These are phyloP conservation scores for Atherinosoma microstoma DNA, from an alignment of 2,797 vertebrate genomes.

Conservation along the genomic window DNA sequence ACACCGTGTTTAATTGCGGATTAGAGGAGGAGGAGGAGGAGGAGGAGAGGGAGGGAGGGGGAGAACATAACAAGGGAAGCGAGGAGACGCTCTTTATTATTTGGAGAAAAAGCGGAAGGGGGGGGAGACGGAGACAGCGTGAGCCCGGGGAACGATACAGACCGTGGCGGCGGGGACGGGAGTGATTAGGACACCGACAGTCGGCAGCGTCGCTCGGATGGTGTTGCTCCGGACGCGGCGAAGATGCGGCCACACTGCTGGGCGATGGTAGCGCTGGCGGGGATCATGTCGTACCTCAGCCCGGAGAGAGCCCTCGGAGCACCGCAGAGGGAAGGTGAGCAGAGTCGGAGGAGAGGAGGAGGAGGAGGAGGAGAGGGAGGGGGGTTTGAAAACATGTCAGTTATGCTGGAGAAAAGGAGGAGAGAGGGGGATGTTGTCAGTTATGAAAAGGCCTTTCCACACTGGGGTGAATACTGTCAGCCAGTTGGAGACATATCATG, in stretches of 20 bases:
- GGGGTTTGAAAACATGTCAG: conserved; percentile 60
- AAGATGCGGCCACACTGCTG: conserved; percentile 87
- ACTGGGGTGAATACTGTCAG: conserved; percentile 38
- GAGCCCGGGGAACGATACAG: conserved; percentile 69
- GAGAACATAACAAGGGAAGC: conserved; percentile 74
- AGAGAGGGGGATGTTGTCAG: conserved; percentile 46
- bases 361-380: conserved; percentile 25
- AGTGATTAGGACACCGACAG: conserved; percentile 70
- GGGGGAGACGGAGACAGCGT: conserved; percentile 54
- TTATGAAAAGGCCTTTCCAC: conserved; percentile 62
- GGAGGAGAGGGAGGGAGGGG: conserved; percentile 29
- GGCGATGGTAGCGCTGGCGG: conserved; percentile 84
- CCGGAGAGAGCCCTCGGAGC: conserved; percentile 89
- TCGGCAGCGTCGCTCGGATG: conserved; percentile 83
- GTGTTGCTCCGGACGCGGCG: conserved; percentile 77
- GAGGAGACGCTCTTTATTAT: conserved; percentile 79
- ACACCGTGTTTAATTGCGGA: conserved; percentile 82
- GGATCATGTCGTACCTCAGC: conserved; percentile 88
- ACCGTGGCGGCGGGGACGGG: conserved; percentile 70
- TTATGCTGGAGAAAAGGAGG: conserved; percentile 66
- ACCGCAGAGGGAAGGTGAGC: conserved; percentile 89
- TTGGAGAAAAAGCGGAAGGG: conserved; percentile 46
- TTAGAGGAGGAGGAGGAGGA: conserved; percentile 65
- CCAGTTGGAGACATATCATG: conserved; percentile 53
- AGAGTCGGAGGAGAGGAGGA: conserved; percentile 40